Percentiles rank a stretch among this genome's conserved stretches.
Evolutionary conservation across 1,140 invertebrate genomes (phyloP).

Genomic region (Nomia melanderi): DNA sequence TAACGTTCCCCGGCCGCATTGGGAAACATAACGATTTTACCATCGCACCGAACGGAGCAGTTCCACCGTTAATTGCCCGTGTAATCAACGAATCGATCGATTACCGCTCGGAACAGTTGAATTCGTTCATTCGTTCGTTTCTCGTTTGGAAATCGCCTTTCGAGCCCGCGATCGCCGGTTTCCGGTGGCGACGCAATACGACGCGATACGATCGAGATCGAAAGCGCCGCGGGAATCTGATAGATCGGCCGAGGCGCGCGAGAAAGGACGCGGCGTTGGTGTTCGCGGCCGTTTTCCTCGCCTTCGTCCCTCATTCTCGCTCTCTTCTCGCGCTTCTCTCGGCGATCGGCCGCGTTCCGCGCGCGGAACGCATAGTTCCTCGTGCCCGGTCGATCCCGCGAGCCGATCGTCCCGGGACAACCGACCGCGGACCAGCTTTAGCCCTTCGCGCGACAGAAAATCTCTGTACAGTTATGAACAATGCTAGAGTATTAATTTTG

Average conservation of each 20-base stretch:
- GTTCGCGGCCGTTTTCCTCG: conserved; percentile 27
- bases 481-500: no score
- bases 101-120: no score
- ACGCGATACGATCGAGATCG: neutral
- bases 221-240: neutral
- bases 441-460: no score
- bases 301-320: neutral
- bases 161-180: neutral
- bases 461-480: no score
- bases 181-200: neutral
- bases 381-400: neutral
- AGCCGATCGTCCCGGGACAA: neutral
- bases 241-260: conserved; percentile 48
- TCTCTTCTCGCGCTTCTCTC: neutral
- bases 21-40: no score
- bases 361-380: neutral
- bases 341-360: neutral
- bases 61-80: no score
- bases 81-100: no score
- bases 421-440: neutral
- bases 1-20: no score
- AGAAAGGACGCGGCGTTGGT: conserved; percentile 53
- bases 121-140: no score
- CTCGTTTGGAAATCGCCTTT: no score
- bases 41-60: no score